Evolutionary conservation across 2,113 vertebrate genomes (phyloP).

Genomic region (Paraplagusia blochii): DNA sequence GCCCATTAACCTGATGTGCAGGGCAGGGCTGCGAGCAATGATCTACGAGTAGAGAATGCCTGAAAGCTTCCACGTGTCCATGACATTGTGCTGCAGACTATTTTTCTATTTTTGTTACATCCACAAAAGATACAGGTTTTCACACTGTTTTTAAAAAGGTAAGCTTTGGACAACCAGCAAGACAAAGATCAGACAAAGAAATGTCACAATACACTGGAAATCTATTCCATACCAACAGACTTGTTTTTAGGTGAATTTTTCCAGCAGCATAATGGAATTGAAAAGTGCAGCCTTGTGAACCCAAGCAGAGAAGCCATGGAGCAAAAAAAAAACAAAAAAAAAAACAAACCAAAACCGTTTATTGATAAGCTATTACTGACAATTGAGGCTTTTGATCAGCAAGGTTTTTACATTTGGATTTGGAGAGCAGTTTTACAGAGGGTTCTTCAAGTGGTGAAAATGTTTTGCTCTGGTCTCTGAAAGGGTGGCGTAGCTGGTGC

Average conservation of each 20-base stretch:
- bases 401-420: conserved; percentile 63
- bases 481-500: conserved; percentile 73
- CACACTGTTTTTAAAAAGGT: conserved; percentile 71
- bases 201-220: conserved; percentile 78
- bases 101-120: conserved; percentile 74
- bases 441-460: conserved; percentile 51
- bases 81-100: conserved; percentile 75
- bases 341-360: conserved; percentile 61
- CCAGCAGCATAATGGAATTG: conserved; percentile 80
- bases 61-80: conserved; percentile 75
- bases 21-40: conserved; percentile 62
- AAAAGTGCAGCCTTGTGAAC: conserved; percentile 77
- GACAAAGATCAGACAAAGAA: conserved; percentile 76
- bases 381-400: conserved; percentile 66
- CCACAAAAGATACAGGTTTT: conserved; percentile 76
- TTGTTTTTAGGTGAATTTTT: conserved; percentile 76
- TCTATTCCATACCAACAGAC: conserved; percentile 75
- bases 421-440: conserved; percentile 59
- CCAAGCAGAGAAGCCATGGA: conserved; percentile 73
- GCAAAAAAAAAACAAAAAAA: no score
- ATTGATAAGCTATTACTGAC: conserved; percentile 59
- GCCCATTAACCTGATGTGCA: conserved; percentile 75
- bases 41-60: conserved; percentile 65
- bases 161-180: conserved; percentile 82
- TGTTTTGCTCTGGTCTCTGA: conserved; percentile 70